Evolutionary conservation across 92 coral and sea anemone genomes (phyloP).

Genomic region (Blastomussa wellsi): DNA sequence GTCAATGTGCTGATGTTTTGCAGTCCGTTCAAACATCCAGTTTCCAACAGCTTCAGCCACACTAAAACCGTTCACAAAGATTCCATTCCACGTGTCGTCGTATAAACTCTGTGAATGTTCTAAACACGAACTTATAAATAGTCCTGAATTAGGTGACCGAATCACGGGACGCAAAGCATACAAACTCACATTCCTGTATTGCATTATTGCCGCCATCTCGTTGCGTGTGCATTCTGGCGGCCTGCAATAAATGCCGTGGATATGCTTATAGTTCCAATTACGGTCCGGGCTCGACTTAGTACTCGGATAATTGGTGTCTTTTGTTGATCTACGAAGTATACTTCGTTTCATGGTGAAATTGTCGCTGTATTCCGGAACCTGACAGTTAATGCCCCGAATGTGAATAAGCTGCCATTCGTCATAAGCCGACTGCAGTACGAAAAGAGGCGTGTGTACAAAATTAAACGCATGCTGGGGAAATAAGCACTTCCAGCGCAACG

Average conservation of each 20-base stretch:
- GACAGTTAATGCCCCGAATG: conserved; percentile 82
- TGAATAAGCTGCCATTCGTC: conserved; percentile 96
- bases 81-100: conserved; percentile 82
- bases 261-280: conserved; percentile 76
- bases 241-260: conserved; percentile 84
- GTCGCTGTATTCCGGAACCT: conserved; percentile 80
- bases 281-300: conserved; percentile 47
- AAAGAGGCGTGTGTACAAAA: conserved; percentile 82
- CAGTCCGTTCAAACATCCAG: conserved; percentile 83
- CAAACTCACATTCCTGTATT: conserved; percentile 72
- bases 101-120: conserved; percentile 93
- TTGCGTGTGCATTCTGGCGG: conserved; percentile 89
- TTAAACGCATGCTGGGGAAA: conserved; percentile 90
- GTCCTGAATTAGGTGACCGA: conserved; percentile 57
- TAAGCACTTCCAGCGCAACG: conserved; percentile 86
- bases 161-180: conserved; percentile 85
- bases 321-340: conserved; percentile 29
- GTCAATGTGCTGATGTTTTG: conserved; percentile 76
- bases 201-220: conserved; percentile 70
- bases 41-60: conserved; percentile 79
- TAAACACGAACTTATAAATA: conserved; percentile 85
- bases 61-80: conserved; percentile 72
- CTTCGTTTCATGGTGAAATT: conserved; percentile 51
- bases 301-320: conserved; percentile 14
- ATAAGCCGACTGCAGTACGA: conserved; percentile 93